Evolutionary conservation across 2,113 vertebrate species (phyloP), one percentile per base, ranked within the genome.

Genomic region (Colossoma macropomum): DNA sequence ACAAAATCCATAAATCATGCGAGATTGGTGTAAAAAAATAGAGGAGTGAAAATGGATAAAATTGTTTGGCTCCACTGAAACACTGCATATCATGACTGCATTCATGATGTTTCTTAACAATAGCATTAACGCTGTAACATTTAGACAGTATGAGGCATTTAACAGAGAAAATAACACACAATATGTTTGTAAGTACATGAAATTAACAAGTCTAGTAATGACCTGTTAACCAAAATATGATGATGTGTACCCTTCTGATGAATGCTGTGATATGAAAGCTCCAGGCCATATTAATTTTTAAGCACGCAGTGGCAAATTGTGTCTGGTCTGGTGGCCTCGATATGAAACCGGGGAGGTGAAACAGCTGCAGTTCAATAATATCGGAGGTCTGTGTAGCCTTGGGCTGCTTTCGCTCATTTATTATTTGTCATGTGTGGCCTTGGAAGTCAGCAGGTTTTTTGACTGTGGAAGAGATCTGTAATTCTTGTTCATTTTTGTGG

Each of bases 351-450:
- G 23, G 32, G 79, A 83, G 54, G 34, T 63, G 62, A 69, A 81
- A 77, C 73, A 75, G 81, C 69, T 80, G 79, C 76, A 72, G 54
- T 56, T 79, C 48, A 38, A 74, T 60, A 56, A 76, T 81, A 86
- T 72, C 62, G 4, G 16, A 65, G 56, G 52, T 50, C 32, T 54
- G 69, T n/a, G 28, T 34, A 32, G 76, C 79, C 73, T 68, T 59
- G 79, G 75, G 38, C 25, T 34, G n/a, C 16, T 60, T 83, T 30
- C 50, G 4, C 16, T 75, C 34, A 28, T 83, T 72, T 77, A 68
- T 85, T 75, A 84, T 89, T 87, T 87, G 62, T 83, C 45, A 80
- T 71, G 45, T 41, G 63, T 62, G 76, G 68, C 73, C 73, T 59
- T 85, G 73, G 23, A 41, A 75, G 71, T 75, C 69, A 66, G 81